A percentile compares a stretch with the other conserved stretches of the same genome.
Evolutionary conservation across 1,140 invertebrate genomes (phyloP).

Genomic region (Drosophila sp.): DNA sequence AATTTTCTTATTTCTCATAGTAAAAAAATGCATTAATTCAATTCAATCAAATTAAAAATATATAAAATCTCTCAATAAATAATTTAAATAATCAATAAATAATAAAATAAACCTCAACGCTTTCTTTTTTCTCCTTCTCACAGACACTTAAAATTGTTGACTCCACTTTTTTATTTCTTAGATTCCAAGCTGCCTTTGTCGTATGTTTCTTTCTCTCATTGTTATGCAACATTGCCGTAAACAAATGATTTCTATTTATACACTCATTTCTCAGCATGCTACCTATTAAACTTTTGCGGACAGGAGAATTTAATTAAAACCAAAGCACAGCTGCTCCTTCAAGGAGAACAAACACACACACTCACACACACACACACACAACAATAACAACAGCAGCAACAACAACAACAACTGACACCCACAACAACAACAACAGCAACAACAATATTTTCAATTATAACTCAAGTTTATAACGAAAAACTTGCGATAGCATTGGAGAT

Average conservation of each 20-base stretch:
- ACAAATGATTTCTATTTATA: slow-evolving; percentile 78
- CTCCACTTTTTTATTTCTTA: background rate
- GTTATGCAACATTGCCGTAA: slow-evolving; percentile 42
- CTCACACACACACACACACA: too few species aligned
- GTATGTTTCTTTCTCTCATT: slow-evolving; percentile 5
- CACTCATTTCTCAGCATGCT: slow-evolving; percentile 79
- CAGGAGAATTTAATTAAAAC: slow-evolving; percentile 82
- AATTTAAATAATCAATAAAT: too few species aligned
- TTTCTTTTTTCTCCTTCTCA: background rate
- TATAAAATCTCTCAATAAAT: too few species aligned
- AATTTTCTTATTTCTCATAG: too few species aligned
- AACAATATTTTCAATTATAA: slow-evolving; percentile 81
- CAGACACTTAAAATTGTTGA: background rate
- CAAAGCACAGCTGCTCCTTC: slow-evolving; percentile 72
- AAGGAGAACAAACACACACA: slow-evolving; percentile 24
- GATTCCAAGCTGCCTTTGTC: slow-evolving; percentile 1
- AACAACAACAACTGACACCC: slow-evolving; percentile 24
- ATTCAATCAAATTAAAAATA: too few species aligned
- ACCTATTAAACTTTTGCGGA: slow-evolving; percentile 82
- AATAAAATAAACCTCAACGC: too few species aligned
- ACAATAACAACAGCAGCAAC: slow-evolving; percentile 55
- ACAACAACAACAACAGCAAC: slow-evolving; percentile 26
- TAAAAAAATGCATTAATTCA: too few species aligned
- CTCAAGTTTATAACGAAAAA: slow-evolving; percentile 77
- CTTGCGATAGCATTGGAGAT: slow-evolving; percentile 48